phyloP scores from a whole-genome alignment of 2,797 vertebrate genomes.

The Emys orbicularis region DNA sequence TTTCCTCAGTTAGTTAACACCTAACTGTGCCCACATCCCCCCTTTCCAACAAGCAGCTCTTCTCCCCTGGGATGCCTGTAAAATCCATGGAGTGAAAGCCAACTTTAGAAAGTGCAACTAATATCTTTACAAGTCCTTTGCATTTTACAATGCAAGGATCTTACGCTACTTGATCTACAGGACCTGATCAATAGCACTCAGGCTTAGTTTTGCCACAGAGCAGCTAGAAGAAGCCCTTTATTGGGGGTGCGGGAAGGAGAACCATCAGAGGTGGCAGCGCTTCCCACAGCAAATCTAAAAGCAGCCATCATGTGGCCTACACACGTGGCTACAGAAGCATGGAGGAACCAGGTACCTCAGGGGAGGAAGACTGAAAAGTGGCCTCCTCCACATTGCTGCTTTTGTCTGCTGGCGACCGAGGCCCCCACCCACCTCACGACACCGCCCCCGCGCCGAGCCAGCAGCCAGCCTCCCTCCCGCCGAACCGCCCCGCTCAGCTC shows the following conservation, averaged over 20 bases:
- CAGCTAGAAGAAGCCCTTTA: background rate
- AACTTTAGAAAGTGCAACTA: too few species aligned
- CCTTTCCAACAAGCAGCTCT: background rate
- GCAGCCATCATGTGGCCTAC: background rate
- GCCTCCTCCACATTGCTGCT: background rate
- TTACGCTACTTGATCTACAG: background rate
- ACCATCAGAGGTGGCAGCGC: background rate
- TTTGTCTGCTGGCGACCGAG: conserved; percentile 6
- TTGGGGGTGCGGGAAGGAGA: too few species aligned
- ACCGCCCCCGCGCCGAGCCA: background rate
- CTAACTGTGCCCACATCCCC: background rate
- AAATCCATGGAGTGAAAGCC: background rate
- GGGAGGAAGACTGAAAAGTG: background rate
- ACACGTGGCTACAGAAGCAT: background rate
- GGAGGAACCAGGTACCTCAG: background rate
- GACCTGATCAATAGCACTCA: background rate
- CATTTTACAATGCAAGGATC: background rate
- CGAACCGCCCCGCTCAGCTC: conserved; percentile 8
- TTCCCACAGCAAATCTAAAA: background rate
- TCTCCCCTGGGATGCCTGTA: background rate
- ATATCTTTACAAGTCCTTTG: background rate
- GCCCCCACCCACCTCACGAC: conserved; percentile 67
- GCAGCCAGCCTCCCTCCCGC: background rate
- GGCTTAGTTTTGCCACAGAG: background rate
- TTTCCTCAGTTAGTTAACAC: background rate